Evolutionary conservation across 1,140 invertebrate genomes (phyloP), one percentile per base, ranked within the genome.

Genomic region (Danaus melanippus): DNA sequence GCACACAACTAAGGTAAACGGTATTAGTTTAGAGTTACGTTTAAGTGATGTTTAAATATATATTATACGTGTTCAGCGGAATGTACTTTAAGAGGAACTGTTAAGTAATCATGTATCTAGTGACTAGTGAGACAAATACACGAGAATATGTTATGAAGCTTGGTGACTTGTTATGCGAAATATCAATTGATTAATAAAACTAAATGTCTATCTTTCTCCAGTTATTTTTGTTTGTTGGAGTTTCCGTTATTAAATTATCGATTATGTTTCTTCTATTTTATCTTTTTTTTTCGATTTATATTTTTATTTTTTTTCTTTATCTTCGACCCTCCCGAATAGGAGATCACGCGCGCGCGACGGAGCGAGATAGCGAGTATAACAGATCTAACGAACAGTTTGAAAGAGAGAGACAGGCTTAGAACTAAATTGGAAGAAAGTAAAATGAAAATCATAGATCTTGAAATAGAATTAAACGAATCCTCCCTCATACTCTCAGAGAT

Each of bases 51-150:
- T 82, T 82, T 79, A 71, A 15, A 79, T 71, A 66, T 69, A 62
- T 72, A 74, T 65, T 71, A 61, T 74, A 76, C 79, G 83, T 84
- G 80, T 86, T 84, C 80, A 84, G 75, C 69, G 75, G 80, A 73
- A 73, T 72, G 76, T 83, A 81, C 77, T 84, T 80, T 84, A 83
- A 83, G 80, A 75, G 82, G 82, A 81, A 84, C 79, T 80, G 79
- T 83, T 86, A 81, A 84, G 76, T 77, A 78, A 76, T 74, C 76
- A 84, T 84, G 75, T 86, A 84, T 78, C 67, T 84, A 82, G 77
- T 68, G 82, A 81, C 67, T 84, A 82, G 77, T 68, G 82, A 81
- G 82, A 78, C 63, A 62, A 68, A 74, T 79, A n/a, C 83, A 82
- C 72, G 83, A 83, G 80, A 76, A 74, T 64, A 76, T 84, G 80